A percentile compares a stretch with the other conserved stretches of the same genome.
Conservation (phyloP, 2,113 vertebrate genomes). For the Andinoacara biseriatus region DNA sequence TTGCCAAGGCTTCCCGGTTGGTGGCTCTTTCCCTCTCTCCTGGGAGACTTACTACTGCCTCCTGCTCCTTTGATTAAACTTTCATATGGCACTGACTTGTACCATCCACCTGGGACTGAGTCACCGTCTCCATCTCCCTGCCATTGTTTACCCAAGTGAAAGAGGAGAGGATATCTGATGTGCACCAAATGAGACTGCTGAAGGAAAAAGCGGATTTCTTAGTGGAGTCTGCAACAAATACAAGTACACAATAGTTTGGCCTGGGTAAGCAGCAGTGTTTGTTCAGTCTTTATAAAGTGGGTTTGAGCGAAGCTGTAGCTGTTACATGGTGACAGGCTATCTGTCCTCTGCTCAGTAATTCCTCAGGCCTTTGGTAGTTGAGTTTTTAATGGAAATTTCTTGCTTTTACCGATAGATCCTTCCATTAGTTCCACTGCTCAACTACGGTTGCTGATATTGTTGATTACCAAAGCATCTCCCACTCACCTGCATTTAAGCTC, state of each 20-base stretch:
- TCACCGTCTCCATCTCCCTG: conserved; percentile 62
- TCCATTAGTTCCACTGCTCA: neutral
- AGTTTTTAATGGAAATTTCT: conserved; percentile 53
- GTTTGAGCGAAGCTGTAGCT: conserved; percentile 50
- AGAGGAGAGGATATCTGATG: conserved; percentile 74
- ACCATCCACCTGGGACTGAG: conserved; percentile 58
- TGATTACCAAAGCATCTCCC: conserved; percentile 12
- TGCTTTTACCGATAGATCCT: conserved; percentile 14
- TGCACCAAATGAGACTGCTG: conserved; percentile 68
- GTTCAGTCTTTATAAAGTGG: conserved; percentile 62
- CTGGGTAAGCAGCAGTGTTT: conserved; percentile 66
- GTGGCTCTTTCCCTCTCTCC: conserved; percentile 57
- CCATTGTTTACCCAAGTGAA: conserved; percentile 74
- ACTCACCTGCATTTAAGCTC: conserved; percentile 9
- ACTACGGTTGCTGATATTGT: neutral
- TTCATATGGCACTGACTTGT: conserved; percentile 70
- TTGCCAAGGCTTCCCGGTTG: conserved; percentile 67
- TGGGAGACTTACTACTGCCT: conserved; percentile 65
- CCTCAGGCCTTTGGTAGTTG: conserved; percentile 26
- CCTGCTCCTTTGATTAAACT: conserved; percentile 78
- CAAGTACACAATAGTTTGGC: conserved; percentile 50
- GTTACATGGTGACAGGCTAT: conserved; percentile 50
- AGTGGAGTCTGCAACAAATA: conserved; percentile 54
- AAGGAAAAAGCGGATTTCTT: conserved; percentile 63
- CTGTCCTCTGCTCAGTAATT: conserved; percentile 34